These are phyloP conservation scores for Pteria penguin DNA, from an alignment of 2,888 invertebrate genomes.

Conservation along the genomic window DNA sequence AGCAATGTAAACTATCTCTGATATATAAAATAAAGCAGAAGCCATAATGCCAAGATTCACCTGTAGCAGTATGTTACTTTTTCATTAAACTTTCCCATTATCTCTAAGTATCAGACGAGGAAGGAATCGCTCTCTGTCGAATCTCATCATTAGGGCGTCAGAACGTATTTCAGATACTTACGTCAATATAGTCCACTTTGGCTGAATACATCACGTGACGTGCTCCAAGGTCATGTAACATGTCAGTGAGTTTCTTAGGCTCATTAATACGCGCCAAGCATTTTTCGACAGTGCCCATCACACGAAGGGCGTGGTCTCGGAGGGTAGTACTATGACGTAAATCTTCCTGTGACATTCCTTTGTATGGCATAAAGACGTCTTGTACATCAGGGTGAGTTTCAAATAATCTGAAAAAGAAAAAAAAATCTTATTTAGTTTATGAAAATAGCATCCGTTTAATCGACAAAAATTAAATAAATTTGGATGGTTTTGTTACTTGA, in stretches of 20 bases:
- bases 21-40: too few species aligned
- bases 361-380: constrained; percentile 82
- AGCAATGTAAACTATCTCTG: too few species aligned
- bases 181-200: constrained; percentile 82
- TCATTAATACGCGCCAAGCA: constrained; percentile 82
- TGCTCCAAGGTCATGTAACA: constrained; percentile 81
- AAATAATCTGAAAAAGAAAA: constrained; percentile 80
- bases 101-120: too few species aligned
- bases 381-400: constrained; percentile 83
- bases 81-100: too few species aligned
- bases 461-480: too few species aligned
- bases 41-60: too few species aligned
- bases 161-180: constrained; percentile 76
- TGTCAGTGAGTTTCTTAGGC: constrained; percentile 81
- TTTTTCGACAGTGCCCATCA: constrained; percentile 83
- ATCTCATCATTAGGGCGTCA: too few species aligned
- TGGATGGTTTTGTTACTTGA: too few species aligned
- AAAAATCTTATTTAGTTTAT: too few species aligned
- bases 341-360: constrained; percentile 81
- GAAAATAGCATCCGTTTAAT: too few species aligned
- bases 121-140: too few species aligned
- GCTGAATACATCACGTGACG: constrained; percentile 82
- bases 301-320: constrained; percentile 82
- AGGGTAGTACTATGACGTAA: constrained; percentile 81
- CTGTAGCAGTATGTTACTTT: too few species aligned